Conservation (phyloP, 1,140 invertebrate species). For the Eriocheir sinensis region DNA sequence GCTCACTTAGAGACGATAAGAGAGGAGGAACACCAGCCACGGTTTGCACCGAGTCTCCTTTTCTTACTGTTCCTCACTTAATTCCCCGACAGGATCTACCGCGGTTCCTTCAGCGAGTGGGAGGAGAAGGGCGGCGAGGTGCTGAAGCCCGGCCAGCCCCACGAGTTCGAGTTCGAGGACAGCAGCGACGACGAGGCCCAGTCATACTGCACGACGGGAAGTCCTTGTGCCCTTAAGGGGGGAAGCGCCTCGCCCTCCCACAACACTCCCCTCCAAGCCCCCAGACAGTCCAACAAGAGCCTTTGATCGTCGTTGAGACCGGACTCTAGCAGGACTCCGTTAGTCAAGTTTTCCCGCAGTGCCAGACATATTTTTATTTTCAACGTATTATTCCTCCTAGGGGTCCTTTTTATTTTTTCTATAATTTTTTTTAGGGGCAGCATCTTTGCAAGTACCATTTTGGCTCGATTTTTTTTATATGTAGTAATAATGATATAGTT, state of each 20-base stretch:
- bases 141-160: constrained; percentile 59
- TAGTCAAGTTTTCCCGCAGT: too few relatives aligned
- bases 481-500: too few relatives aligned
- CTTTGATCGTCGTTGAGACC: too few relatives aligned
- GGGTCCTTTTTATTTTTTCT: too few relatives aligned
- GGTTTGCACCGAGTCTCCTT: background rate
- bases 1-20: background rate
- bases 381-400: too few relatives aligned
- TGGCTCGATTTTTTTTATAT: too few relatives aligned
- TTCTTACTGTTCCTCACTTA: background rate
- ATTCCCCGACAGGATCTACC: constrained; percentile 48
- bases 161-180: constrained; percentile 50
- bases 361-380: too few relatives aligned
- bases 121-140: constrained; percentile 69
- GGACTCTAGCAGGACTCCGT: too few relatives aligned
- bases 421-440: too few relatives aligned
- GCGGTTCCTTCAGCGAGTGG: constrained; percentile 71
- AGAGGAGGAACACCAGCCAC: too few relatives aligned
- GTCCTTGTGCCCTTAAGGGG: background rate
- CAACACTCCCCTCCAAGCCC: background rate
- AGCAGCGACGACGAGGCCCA: constrained; percentile 27
- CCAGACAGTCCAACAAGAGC: background rate
- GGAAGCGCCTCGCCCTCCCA: background rate
- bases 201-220: too few relatives aligned
- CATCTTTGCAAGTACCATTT: too few relatives aligned